phyloP scores from a whole-genome alignment of 2,113 vertebrate species.

The Siphamia tubifer region DNA sequence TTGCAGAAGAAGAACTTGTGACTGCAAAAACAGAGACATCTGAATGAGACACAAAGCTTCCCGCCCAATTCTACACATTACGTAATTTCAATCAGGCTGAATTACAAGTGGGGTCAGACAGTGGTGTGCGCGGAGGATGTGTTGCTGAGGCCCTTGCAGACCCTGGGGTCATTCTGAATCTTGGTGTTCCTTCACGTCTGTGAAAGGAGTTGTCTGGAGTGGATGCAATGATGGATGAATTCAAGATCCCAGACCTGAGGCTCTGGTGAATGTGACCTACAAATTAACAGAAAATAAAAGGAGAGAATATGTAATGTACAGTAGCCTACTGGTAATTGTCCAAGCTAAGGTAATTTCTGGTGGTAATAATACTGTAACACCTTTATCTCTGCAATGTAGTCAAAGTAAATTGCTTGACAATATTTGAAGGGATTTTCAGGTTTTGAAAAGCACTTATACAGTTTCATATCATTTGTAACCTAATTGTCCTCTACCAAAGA shows the following conservation, averaged over 20 bases:
- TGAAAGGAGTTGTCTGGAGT: conserved; percentile 49
- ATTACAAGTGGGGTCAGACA: conserved; percentile 42
- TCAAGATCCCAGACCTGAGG: conserved; percentile 2
- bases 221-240: conserved; percentile 1
- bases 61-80: not conserved
- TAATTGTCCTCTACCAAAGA: too few species aligned
- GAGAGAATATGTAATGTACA: not conserved
- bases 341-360: not conserved
- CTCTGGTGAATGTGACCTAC: conserved; percentile 35
- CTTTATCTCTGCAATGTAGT: too few species aligned
- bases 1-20: conserved; percentile 85
- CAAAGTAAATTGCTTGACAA: too few species aligned
- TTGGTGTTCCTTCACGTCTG: conserved; percentile 38
- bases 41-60: not conserved
- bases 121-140: conserved; percentile 31
- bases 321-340: not conserved
- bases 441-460: too few species aligned
- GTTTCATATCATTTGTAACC: too few species aligned
- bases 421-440: too few species aligned
- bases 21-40: conserved; percentile 62
- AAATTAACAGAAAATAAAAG: not conserved
- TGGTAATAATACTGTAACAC: not conserved
- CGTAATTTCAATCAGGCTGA: not conserved
- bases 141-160: conserved; percentile 18
- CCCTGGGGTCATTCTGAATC: conserved; percentile 33